phyloP scores from a whole-genome alignment of 2,888 invertebrate genomes.

The Watsonalla cultraria region DNA sequence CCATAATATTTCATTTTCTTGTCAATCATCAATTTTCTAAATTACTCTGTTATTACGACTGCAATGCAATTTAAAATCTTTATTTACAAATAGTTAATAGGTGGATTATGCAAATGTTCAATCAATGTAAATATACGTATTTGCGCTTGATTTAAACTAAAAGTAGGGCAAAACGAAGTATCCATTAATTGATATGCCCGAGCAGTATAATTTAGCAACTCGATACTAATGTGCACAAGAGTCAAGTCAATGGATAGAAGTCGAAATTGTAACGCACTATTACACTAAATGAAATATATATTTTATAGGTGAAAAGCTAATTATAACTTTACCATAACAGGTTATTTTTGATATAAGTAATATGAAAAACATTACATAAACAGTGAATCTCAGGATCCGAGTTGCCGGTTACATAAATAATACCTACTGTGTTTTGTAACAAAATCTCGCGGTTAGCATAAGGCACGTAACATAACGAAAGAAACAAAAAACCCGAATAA shows the following conservation, averaged over 20 bases:
- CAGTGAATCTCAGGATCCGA: background rate
- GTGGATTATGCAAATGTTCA: background rate
- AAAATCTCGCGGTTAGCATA: background rate
- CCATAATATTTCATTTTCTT: no score
- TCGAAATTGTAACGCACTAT: slow-evolving; percentile 32
- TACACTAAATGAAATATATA: slow-evolving; percentile 19
- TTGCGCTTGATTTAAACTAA: slow-evolving; percentile 39
- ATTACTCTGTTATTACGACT: no score
- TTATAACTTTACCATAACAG: no score
- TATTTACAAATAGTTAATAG: background rate
- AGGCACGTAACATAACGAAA: background rate
- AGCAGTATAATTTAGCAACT: slow-evolving; percentile 48
- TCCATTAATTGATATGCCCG: slow-evolving; percentile 59
- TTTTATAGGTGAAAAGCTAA: no score
- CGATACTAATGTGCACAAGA: slow-evolving; percentile 21
- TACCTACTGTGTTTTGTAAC: background rate
- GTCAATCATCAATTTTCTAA: no score
- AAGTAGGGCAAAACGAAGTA: slow-evolving; percentile 47
- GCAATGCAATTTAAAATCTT: no score
- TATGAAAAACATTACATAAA: background rate
- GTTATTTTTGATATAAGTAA: no score
- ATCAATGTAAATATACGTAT: slow-evolving; percentile 18
- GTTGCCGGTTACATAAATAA: background rate
- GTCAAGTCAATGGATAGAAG: slow-evolving; percentile 8
- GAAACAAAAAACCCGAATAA: background rate